Evolutionary conservation across 2,113 vertebrate genomes (phyloP).

Genomic region (Melanerpes aurifrons): DNA sequence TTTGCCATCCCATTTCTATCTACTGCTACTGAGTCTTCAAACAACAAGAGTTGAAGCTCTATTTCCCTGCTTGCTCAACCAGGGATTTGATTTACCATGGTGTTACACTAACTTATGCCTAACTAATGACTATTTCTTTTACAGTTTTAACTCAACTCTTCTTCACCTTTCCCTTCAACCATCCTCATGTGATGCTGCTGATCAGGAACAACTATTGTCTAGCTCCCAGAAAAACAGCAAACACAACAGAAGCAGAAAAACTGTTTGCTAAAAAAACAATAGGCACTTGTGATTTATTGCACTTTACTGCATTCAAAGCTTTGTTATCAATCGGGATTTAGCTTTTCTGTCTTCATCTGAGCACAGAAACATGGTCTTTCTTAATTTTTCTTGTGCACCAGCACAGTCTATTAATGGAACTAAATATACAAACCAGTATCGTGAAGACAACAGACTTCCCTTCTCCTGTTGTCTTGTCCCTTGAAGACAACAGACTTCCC

Average conservation of each 20-base stretch:
- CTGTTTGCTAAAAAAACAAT: fast-evolving
- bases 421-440: background rate
- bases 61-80: background rate
- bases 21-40: background rate
- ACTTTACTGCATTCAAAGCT: background rate
- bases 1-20: background rate
- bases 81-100: background rate
- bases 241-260: fast-evolving
- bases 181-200: background rate
- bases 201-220: background rate
- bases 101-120: background rate
- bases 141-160: background rate
- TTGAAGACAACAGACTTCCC: background rate
- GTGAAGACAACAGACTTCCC: background rate
- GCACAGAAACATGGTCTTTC: background rate
- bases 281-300: background rate
- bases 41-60: slow-evolving; percentile 9
- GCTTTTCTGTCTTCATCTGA: background rate
- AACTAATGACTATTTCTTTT: background rate
- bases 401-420: background rate
- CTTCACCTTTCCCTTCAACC: background rate
- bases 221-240: background rate
- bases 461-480: background rate
- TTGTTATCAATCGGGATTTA: background rate
- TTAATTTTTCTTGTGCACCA: background rate